phyloP scores from a whole-genome alignment of 92 coral and sea anemone genomes.

The Parazoanthus atlanticus region DNA sequence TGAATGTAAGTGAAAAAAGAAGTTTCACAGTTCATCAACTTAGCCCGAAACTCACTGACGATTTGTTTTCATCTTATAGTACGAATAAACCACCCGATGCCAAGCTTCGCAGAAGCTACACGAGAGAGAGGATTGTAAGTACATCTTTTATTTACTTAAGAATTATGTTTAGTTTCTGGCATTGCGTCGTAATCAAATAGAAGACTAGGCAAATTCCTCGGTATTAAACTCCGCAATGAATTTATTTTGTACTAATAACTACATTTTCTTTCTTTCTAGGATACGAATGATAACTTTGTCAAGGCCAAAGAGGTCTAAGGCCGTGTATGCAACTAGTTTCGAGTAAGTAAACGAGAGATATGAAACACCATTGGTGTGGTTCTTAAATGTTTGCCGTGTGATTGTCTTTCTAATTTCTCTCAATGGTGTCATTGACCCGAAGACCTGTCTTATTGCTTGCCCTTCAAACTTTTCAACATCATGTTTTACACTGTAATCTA shows the following conservation, averaged over 20 bases:
- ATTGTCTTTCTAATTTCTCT: neutral
- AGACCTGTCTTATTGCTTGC: neutral
- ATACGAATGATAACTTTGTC: constrained; percentile 76
- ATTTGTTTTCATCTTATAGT: constrained; percentile 38
- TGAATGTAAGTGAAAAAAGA: constrained; percentile 62
- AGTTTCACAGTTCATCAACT: neutral
- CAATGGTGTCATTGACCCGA: neutral
- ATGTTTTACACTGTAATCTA: neutral
- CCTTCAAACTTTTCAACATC: too few species aligned
- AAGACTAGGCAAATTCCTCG: neutral
- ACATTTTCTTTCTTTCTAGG: constrained; percentile 45
- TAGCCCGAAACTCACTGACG: neutral
- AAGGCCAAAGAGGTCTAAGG: constrained; percentile 82
- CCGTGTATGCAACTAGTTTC: constrained; percentile 80
- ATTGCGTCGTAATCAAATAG: constrained; percentile 1
- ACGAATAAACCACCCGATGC: constrained; percentile 90
- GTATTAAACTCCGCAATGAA: neutral
- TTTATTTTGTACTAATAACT: neutral
- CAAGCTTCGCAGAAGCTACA: constrained; percentile 82
- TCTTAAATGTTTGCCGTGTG: constrained; percentile 6
- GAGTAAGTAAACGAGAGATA: constrained; percentile 61
- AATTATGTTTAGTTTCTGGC: neutral
- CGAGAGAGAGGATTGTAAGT: constrained; percentile 94
- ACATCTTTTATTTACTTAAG: constrained; percentile 10
- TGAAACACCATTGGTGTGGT: neutral